Evolutionary conservation across 1,140 invertebrate genomes (phyloP).

Genomic region (Eulimnadia texana): DNA sequence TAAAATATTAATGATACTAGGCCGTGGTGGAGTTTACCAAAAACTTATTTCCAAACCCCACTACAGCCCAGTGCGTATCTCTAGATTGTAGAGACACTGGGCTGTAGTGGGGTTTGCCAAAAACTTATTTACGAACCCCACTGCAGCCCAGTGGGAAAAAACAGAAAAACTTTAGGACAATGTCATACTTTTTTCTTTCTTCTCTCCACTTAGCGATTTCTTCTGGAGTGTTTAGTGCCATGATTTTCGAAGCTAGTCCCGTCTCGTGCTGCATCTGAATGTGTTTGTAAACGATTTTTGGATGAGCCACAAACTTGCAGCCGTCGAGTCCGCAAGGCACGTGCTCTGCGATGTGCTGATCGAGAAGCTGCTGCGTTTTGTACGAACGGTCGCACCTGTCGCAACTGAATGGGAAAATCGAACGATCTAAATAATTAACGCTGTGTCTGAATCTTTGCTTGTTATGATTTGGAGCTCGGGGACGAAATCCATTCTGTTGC

Average conservation of each 20-base stretch:
- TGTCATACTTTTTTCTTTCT: constrained; percentile 51
- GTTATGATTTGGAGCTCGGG: neutral
- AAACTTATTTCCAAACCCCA: no score
- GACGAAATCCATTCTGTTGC: neutral
- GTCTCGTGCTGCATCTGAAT: constrained; percentile 62
- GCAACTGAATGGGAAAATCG: constrained; percentile 33
- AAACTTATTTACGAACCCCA: no score
- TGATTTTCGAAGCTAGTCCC: constrained; percentile 59
- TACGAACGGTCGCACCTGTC: constrained; percentile 62
- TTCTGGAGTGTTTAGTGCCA: constrained; percentile 52
- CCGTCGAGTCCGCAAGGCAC: constrained; percentile 47
- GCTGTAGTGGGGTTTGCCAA: no score
- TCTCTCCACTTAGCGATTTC: constrained; percentile 66
- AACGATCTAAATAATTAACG: neutral
- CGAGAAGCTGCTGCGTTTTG: constrained; percentile 36
- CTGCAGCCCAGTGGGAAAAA: neutral
- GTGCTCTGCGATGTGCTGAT: constrained; percentile 51
- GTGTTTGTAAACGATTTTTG: constrained; percentile 60
- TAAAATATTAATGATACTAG: no score
- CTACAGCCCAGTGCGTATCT: no score
- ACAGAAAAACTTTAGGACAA: neutral
- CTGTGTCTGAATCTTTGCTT: neutral
- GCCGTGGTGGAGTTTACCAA: no score
- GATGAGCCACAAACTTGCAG: constrained; percentile 63
- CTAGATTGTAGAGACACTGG: no score